Evolutionary conservation across 2,888 invertebrate species (phyloP), one percentile per base, ranked within the genome.

Genomic region (Apeira syringaria): DNA sequence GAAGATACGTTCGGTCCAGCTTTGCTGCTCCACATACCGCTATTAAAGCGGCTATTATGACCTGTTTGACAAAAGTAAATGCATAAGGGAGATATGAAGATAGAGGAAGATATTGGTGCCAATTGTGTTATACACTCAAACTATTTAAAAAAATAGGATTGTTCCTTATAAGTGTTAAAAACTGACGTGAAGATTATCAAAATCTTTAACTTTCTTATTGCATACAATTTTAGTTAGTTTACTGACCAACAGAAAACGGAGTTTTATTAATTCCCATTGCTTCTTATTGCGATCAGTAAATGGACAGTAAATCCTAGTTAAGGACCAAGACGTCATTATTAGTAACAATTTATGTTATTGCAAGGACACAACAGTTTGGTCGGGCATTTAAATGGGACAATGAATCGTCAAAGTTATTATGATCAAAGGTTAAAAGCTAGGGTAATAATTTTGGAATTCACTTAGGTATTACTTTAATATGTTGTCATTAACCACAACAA

Each of bases 11-110:
- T 8, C 73, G 71, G 50, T 86, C 80, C 3, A 88, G 73, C 47
- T 84, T 85, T 2, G 74, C 85, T 46, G 79, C 81, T 18, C 74
- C 64, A 53, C 82, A 78, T 12, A 75, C 80, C 74, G 80, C 86
- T 59, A 78, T 50, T 0, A 86, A 47, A 54, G 82, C 82, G 77
- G 85, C 64, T 59, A 85, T 46, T 35, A 75, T 52, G 42, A 87
- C 59, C 88, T 88, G 78, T 5, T 53, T 55, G 47, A 37, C 34
- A 30, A 25, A 34, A 29, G 9, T 9, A 30, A 24, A 24, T 15
- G n/a, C n/a, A n/a, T n/a, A n/a, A n/a, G n/a, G n/a, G n/a, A n/a
- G n/a, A n/a, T n/a, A n/a, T n/a, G n/a, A n/a, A n/a, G n/a, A n/a
- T n/a, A n/a, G n/a, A n/a, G n/a, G n/a, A n/a, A n/a, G n/a, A n/a